A percentile compares a stretch with the other conserved stretches of the same genome.
Evolutionary conservation across 1,140 invertebrate species (phyloP).

Genomic region (Apis dorsata): DNA sequence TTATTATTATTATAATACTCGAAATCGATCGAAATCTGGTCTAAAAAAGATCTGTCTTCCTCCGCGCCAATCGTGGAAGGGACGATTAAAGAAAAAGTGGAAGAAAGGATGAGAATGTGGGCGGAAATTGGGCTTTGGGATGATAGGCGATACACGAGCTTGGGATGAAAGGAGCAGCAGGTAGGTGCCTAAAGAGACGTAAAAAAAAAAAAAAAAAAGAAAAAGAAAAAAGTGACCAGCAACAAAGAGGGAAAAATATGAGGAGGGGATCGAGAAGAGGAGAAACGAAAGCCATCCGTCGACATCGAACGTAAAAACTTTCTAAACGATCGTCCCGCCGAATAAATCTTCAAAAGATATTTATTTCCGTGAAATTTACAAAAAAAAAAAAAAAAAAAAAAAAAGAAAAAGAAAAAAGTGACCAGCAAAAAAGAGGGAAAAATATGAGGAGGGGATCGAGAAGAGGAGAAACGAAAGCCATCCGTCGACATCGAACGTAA

Average conservation of each 20-base stretch:
- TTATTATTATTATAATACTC: too few species aligned
- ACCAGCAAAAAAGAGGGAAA: background rate
- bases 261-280: background rate
- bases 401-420: constrained; percentile 17
- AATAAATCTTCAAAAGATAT: background rate
- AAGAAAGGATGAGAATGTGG: background rate
- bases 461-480: background rate
- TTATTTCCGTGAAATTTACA: background rate
- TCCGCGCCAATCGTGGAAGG: background rate
- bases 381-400: background rate
- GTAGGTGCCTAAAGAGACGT: background rate
- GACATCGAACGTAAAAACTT: constrained; percentile 11
- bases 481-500: constrained; percentile 1
- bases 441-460: background rate
- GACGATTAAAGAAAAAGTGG: background rate
- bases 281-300: background rate
- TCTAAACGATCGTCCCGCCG: background rate
- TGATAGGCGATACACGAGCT: background rate
- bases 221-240: constrained; percentile 3
- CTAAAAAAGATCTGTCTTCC: background rate
- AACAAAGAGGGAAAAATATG: background rate
- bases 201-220: constrained; percentile 16
- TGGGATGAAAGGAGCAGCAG: background rate
- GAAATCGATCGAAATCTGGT: too few species aligned
- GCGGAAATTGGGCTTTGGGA: background rate